Base-by-base conservation (phyloP, 2,797 vertebrate species). In the Chaunax sp. region DNA sequence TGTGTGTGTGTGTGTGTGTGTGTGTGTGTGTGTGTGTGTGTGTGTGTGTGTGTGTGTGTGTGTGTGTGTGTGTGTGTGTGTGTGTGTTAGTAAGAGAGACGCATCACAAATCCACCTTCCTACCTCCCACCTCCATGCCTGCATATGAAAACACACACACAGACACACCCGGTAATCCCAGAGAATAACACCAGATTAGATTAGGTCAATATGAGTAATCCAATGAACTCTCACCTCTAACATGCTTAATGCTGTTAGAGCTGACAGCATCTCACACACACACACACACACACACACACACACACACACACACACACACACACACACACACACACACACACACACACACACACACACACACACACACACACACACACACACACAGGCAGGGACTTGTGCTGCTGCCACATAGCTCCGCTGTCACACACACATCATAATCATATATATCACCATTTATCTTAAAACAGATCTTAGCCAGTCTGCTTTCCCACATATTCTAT, bases 201-300 rank as follows among this genome's bases (percentile, higher is more conserved):
- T 86, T 75, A 86, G 73, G 67, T 83, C 68, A 70, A 28, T 1
- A 8, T 50, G 59, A 55, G 73, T 88, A 87, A 90, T 88, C 84
- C 84, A 80, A 78, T 87, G 83, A 90, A 81, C 72, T 83, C 69
- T 84, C 81, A 84, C 81, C 85, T 83, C 57, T 64, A 65, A 62
- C 72, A 77, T 26, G 55, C 50, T 68, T 79, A 76, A 84, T 78
- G 64, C 61, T 64, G 64, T 85, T 72, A 76, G 54, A 78, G 66
- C 57, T 20, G 69, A 63, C 77, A 72, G 33, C 64, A 72, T 62
- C 57, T n/a, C 72, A 59, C 66, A 46, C 58, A 63, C 9, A 47
- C 26, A 30, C 37, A 20, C 52, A 35, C n/a, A 35, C n/a, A 28
- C 3, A 12, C 65, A 40, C 13, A 37, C 35, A 37, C 60, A 20